phyloP scores from a whole-genome alignment of 2,797 vertebrate species.

The Podarcis siculus region DNA sequence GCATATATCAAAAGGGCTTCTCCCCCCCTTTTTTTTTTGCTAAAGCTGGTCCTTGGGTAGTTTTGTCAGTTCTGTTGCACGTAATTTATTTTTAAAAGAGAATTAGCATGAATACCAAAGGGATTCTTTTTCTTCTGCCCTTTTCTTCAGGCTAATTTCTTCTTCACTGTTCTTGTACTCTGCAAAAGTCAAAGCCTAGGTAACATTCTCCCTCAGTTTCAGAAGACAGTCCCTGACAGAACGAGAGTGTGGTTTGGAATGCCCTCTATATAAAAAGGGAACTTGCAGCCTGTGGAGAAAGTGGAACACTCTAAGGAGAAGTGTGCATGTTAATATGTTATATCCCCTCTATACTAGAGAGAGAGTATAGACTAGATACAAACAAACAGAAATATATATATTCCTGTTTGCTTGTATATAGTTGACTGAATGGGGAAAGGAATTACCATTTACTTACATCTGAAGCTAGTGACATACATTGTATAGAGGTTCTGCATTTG shows the following conservation, averaged over 20 bases:
- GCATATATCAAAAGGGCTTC: slow-evolving; percentile 19
- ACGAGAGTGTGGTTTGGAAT: background rate
- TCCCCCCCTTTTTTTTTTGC: background rate
- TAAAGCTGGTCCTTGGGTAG: slow-evolving; percentile 8
- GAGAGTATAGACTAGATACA: no score
- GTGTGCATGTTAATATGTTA: no score
- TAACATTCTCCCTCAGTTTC: background rate
- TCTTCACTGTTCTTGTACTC: background rate
- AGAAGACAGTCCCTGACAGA: background rate
- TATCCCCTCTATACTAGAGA: no score
- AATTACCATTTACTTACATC: no score
- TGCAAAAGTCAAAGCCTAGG: background rate
- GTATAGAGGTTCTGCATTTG: no score
- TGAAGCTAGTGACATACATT: no score
- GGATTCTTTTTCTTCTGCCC: background rate
- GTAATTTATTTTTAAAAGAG: background rate
- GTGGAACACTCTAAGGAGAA: no score
- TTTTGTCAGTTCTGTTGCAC: slow-evolving; percentile 2
- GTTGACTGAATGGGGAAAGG: no score
- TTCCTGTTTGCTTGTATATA: no score
- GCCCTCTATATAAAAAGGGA: background rate
- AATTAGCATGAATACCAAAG: background rate
- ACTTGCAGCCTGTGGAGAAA: no score
- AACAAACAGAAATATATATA: no score
- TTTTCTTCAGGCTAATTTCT: background rate